Percentiles rank a stretch among this genome's conserved stretches.
Conservation (phyloP, 2,888 invertebrate species). For the Spialia ferax region DNA sequence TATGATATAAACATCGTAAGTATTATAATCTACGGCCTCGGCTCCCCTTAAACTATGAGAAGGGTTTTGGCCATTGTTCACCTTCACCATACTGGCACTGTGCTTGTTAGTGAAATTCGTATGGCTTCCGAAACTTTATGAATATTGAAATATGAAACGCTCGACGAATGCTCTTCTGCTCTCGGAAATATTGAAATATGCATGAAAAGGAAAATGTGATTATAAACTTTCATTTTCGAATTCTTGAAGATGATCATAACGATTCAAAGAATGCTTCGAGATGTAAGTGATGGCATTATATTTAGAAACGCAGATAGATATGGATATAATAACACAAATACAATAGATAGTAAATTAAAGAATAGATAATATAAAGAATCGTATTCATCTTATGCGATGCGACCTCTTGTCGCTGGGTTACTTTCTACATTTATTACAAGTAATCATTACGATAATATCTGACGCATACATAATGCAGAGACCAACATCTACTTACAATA, state of each 20-base stretch:
- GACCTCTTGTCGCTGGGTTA: not conserved
- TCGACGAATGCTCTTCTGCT: too few relatives aligned
- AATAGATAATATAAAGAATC: not conserved
- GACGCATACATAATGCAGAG: not conserved
- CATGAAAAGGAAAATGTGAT: not conserved
- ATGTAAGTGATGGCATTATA: not conserved
- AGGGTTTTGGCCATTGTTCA: too few relatives aligned
- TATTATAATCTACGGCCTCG: too few relatives aligned
- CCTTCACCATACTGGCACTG: too few relatives aligned
- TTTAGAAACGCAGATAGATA: not conserved
- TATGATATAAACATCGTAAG: too few relatives aligned
- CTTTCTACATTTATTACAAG: conserved; percentile 4
- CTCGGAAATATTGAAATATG: too few relatives aligned
- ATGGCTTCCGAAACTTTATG: too few relatives aligned
- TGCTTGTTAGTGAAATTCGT: too few relatives aligned
- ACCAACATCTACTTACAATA: not conserved
- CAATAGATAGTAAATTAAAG: conserved; percentile 1
- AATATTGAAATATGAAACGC: too few relatives aligned
- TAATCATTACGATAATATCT: not conserved
- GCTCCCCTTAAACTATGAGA: too few relatives aligned
- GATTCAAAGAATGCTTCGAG: not conserved
- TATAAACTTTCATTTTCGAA: too few relatives aligned
- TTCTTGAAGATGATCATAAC: not conserved
- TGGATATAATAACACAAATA: not conserved
- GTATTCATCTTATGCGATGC: not conserved